Evolutionary conservation across 2,797 vertebrate species (phyloP), one percentile per base, ranked within the genome.

Genomic region (Pogonophryne albipinna): DNA sequence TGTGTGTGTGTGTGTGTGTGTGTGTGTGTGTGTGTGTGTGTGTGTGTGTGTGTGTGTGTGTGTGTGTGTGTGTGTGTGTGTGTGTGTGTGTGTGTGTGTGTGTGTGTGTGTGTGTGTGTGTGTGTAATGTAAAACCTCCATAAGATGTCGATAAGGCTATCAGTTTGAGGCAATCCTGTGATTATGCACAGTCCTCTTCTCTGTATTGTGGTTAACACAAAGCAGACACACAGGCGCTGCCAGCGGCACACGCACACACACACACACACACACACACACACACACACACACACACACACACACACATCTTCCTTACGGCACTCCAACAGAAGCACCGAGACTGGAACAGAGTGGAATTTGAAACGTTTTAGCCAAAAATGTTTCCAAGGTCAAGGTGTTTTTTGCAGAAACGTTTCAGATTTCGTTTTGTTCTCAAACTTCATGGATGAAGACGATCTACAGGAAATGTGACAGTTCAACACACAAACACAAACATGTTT

Each of bases 341-440:
- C 86, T 92, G 76, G 95, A 95, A 95, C 92, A 78, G 93, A 95
- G 94, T 95, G 95, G 94, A 95, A 96, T 95, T 95, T 96, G 95
- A 96, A 96, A 95, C 95, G 95, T 95, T 96, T 96, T 94, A 93
- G 95, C 95, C 92, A 95, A 95, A 95, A 95, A 96, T 95, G 94
- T 96, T 94, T 92, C 93, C 89, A 95, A 86, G 86, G 86, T 95
- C 90, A 95, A 95, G 91, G 94, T 95, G 95, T 95, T 96, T 96
- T 96, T 96, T 96, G 95, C 95, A 96, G 95, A 96, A 96, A 95
- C 94, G 95, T 96, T 96, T 96, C 95, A 96, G 95, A 96, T 95
- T 96, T 95, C 90, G 93, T 68, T 68, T 58, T 68, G 66, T 68
- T 68, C 66, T 68, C 55, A 55, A 49, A 85, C 93, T 77, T 90